Base-by-base conservation (phyloP, 2,888 invertebrate species). In the Phengaris alcon region DNA sequence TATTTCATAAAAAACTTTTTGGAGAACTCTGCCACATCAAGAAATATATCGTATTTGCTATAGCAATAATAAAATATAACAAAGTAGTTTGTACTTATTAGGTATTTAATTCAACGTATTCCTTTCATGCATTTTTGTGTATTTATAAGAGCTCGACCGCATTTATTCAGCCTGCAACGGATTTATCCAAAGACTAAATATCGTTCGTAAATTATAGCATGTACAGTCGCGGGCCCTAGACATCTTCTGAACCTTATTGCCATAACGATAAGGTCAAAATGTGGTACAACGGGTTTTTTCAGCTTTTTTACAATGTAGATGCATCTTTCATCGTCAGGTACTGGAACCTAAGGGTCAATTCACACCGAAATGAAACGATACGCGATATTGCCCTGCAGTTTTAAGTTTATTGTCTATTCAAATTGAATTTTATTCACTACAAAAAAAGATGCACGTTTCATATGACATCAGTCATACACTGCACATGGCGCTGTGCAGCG, bases 81-180 rank as follows among this genome's bases (percentile, higher is more conserved):
- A 59, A 35, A 44, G 64, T 64, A 64, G 64, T 44, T 13, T 22
- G 59, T 64, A 64, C 59, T 64, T 22, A 64, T 64, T 64, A 64
- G 35, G 59, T 35, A 44, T 64, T 35, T 64, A 64, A 64, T 44
- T 44, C 35, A 64, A 64, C 64, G 64, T 64, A 64, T 64, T 64
- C 64, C 64, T 64, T 64, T 35, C 64, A 44, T 64, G 64, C 64
- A 64, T 64, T 64, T 64, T 64, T 64, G 35, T 64, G 35, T 64
- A 64, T 64, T 64, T 64, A 44, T 64, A 44, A 64, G 12, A 44
- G 35, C 8, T 59, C 15, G 44, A 35, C 13, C 6, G 35, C 64
- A 64, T 44, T 64, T 3, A 12, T 64, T 64, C 35, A 35, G 44
- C 12, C 64, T 64, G 64, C 64, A 64, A 35, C 6, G 35, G 12